phyloP scores from a whole-genome alignment of 2,888 invertebrate genomes.

The Chironomus tentans region DNA sequence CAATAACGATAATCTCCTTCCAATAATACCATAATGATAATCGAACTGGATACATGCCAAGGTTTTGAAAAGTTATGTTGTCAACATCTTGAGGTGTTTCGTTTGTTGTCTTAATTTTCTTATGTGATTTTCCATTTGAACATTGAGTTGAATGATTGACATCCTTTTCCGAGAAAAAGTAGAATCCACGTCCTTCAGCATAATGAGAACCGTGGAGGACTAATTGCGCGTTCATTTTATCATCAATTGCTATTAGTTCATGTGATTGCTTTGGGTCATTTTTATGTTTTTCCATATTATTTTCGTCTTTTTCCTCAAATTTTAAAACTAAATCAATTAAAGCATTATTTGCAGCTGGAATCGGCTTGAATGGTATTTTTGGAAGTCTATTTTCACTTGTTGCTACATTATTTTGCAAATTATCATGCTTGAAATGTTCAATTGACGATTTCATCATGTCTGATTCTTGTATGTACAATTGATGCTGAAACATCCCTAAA shows the following conservation, averaged over 20 bases:
- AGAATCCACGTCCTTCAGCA: conserved; percentile 71
- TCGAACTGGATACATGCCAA: conserved; percentile 51
- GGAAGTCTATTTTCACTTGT: conserved; percentile 37
- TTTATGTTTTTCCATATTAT: conserved; percentile 28
- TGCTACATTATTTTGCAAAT: conserved; percentile 36
- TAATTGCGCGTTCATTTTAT: conserved; percentile 49
- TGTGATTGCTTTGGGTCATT: conserved; percentile 31
- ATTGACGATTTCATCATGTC: conserved; percentile 39
- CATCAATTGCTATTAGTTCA: conserved; percentile 44
- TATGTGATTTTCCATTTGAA: conserved; percentile 31
- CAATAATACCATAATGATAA: conserved; percentile 74
- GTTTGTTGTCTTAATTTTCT: conserved; percentile 35
- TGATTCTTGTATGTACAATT: conserved; percentile 56
- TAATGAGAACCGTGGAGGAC: conserved; percentile 64
- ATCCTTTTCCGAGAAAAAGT: conserved; percentile 55
- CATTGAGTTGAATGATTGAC: conserved; percentile 42
- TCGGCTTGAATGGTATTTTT: conserved; percentile 66
- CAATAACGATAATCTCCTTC: conserved; percentile 72
- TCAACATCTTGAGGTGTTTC: conserved; percentile 33
- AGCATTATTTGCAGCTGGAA: conserved; percentile 49
- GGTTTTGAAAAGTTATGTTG: conserved; percentile 40
- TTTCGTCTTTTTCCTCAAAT: conserved; percentile 32
- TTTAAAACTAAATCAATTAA: conserved; percentile 29
- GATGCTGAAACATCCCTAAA: conserved; percentile 72
- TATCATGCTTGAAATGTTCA: conserved; percentile 33